Conservation (phyloP, 2,888 invertebrate species). For the Parnassius smintheus region DNA sequence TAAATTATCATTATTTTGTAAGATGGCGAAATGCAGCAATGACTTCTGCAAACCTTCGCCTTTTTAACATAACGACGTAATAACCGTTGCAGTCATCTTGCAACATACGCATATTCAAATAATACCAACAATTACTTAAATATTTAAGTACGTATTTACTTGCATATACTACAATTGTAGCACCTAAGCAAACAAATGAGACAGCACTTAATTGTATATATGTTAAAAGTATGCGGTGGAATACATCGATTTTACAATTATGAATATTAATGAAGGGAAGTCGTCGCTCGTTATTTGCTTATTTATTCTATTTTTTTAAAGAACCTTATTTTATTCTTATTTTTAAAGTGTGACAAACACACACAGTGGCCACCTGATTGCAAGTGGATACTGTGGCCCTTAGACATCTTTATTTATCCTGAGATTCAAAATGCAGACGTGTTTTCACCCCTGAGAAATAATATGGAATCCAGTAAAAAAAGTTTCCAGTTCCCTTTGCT, state of each 20-base stretch:
- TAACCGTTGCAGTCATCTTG: neutral
- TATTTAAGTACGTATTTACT: slow-evolving; percentile 2
- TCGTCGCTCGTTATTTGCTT: too few species aligned
- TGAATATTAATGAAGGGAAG: neutral
- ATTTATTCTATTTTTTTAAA: too few species aligned
- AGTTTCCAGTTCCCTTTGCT: too few species aligned
- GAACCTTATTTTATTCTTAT: too few species aligned
- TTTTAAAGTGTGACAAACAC: too few species aligned
- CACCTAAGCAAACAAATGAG: slow-evolving; percentile 15
- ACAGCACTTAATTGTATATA: slow-evolving; percentile 1
- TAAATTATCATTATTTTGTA: too few species aligned
- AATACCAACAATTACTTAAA: slow-evolving; percentile 12
- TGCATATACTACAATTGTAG: neutral
- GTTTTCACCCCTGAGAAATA: too few species aligned
- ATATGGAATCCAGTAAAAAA: too few species aligned
- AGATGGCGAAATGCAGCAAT: neutral
- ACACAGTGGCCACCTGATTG: too few species aligned
- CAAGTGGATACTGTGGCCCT: too few species aligned
- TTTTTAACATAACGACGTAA: neutral
- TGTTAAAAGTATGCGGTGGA: neutral
- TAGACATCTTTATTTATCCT: too few species aligned
- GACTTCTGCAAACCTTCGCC: neutral
- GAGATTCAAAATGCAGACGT: too few species aligned
- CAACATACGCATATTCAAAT: neutral
- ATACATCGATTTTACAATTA: neutral